Base-by-base conservation (phyloP, 2,113 vertebrate genomes). In the Paramormyrops kingsleyae region DNA sequence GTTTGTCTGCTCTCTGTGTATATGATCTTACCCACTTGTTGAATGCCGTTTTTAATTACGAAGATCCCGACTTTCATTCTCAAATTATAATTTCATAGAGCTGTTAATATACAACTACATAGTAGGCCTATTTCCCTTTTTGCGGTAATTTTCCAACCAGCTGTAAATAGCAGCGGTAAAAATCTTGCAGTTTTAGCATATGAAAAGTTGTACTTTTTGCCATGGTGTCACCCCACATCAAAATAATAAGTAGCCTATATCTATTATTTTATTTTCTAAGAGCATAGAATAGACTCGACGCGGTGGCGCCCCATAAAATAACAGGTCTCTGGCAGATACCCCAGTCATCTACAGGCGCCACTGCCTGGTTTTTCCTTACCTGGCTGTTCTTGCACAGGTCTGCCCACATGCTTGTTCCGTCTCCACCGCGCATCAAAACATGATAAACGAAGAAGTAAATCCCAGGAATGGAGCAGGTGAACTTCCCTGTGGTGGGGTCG, bases 371-470 rank as follows among this genome's bases (percentile, higher is more conserved):
- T 86, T 24, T 15, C 59, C 8, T 91, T 95, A 99, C 98, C 98
- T 99, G 98, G 95, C 97, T 98, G 95, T 99, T 99, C 92, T 98
- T 98, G 92, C 97, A 98, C 90, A 98, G 96, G 92, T 98, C 97
- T 89, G 97, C 97, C 97, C 97, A 98, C 97, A 98, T 98, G 96
- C 97, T 98, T 91, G 97, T 98, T 80, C 97, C 97, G 89, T 98
- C 97, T 42, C 97, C 97, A 49, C 97, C 97, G 88, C 97, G 95
- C 97, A 98, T 98, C 93, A 98, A 94, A 92, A 99, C 97, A 92
- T 99, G 98, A 93, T 99, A 99, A 93, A 98, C 96, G 95, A 99
- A 99, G 96, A 98, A 99, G 95, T 99, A 99, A 94, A 98, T 99
- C 92, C 98, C 98, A 0, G 98, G 98, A 93, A 99, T 98, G 85